Conservation (phyloP, 2,797 vertebrate genomes). For the Octomys mimax region DNA sequence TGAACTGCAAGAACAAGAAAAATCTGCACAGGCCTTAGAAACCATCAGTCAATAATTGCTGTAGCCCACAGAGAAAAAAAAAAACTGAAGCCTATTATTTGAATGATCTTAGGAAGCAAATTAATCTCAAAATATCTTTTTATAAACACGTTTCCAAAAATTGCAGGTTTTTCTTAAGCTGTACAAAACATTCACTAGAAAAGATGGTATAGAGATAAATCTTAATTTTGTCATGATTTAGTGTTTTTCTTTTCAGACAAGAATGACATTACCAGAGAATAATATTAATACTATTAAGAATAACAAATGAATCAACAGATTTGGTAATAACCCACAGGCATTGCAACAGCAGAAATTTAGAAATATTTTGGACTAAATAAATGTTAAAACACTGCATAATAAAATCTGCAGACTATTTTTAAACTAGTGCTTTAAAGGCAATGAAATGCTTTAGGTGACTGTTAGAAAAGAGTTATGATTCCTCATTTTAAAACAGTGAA, state of each 20-base stretch:
- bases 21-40: background rate
- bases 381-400: background rate
- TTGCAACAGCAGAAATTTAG: background rate
- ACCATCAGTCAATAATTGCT: background rate
- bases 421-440: background rate
- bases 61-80: background rate
- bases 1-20: background rate
- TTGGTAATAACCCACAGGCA: background rate
- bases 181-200: background rate
- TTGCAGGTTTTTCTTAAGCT: background rate
- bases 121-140: background rate
- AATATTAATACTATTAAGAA: background rate
- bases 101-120: background rate
- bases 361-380: slow-evolving; percentile 34
- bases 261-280: background rate
- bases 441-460: background rate
- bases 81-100: background rate
- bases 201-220: background rate
- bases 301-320: background rate
- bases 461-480: background rate
- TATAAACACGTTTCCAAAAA: background rate
- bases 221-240: background rate
- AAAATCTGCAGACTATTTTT: background rate
- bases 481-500: background rate
- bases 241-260: background rate